A percentile compares a stretch with the other conserved stretches of the same genome.
phyloP scores from a whole-genome alignment of 2,888 invertebrate species.

The Mylabris sibirica region DNA sequence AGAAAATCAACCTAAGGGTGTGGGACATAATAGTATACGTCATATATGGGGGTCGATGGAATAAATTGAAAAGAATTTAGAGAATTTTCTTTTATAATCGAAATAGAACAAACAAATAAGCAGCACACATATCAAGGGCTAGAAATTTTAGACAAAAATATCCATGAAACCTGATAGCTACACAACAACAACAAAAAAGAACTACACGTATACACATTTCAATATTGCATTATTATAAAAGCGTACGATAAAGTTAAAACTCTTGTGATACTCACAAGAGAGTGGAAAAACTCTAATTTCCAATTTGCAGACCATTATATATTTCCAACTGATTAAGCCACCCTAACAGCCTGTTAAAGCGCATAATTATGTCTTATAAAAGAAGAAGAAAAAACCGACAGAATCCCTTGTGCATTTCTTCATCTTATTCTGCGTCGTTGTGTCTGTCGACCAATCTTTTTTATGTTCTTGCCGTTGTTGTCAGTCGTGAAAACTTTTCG shows the following conservation, averaged over 20 bases:
- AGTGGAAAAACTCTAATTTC: slow-evolving; percentile 39
- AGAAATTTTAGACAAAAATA: background rate
- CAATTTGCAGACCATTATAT: slow-evolving; percentile 56
- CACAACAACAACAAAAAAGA: slow-evolving; percentile 17
- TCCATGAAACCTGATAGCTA: slow-evolving; percentile 6
- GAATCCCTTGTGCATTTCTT: slow-evolving; percentile 25
- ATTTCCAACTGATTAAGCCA: slow-evolving; percentile 55
- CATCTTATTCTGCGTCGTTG: slow-evolving; percentile 5
- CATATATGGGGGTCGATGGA: slow-evolving; percentile 42
- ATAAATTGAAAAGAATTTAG: slow-evolving; percentile 51
- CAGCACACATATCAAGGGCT: background rate
- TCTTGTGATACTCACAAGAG: background rate
- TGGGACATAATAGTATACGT: too few species aligned
- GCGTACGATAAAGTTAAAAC: too few species aligned
- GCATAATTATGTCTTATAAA: slow-evolving; percentile 39
- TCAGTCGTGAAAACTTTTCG: slow-evolving; percentile 12
- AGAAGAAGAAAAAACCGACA: slow-evolving; percentile 9
- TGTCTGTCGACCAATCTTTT: slow-evolving; percentile 27
- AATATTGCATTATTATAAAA: too few species aligned
- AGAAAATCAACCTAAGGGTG: slow-evolving; percentile 45
- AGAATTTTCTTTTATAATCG: slow-evolving; percentile 39
- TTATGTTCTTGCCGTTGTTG: slow-evolving; percentile 12
- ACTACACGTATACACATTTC: too few species aligned
- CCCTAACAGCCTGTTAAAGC: slow-evolving; percentile 49
- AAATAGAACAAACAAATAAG: background rate